Conservation (phyloP, 2,888 invertebrate species). For the Oegoconia quadripuncta region DNA sequence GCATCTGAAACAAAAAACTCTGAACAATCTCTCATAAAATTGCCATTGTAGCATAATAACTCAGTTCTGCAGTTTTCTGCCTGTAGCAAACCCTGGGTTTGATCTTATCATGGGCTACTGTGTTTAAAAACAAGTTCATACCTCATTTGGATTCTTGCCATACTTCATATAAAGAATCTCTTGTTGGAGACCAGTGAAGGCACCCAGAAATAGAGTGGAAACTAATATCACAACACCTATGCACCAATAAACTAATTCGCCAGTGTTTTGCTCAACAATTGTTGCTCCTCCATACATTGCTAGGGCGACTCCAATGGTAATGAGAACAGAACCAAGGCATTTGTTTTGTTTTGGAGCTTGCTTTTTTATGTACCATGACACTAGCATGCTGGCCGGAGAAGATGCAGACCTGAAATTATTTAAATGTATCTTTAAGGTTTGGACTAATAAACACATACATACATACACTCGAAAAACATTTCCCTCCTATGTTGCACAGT, state of each 20-base stretch:
- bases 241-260: slow-evolving; percentile 58
- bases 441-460: no score
- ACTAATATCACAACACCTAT: slow-evolving; percentile 58
- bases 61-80: neutral
- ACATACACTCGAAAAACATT: no score
- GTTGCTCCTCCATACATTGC: slow-evolving; percentile 67
- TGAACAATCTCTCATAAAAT: neutral
- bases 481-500: no score
- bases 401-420: slow-evolving; percentile 67
- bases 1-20: slow-evolving; percentile 53
- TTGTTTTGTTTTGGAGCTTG: slow-evolving; percentile 50
- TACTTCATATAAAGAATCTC: slow-evolving; percentile 60
- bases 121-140: slow-evolving; percentile 16
- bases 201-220: slow-evolving; percentile 56
- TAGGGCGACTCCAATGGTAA: slow-evolving; percentile 55
- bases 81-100: neutral
- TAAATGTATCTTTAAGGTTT: no score
- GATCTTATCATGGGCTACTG: neutral
- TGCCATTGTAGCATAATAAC: no score
- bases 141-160: slow-evolving; percentile 72
- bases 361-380: slow-evolving; percentile 57
- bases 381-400: slow-evolving; percentile 66
- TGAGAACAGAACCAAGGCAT: slow-evolving; percentile 58
- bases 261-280: slow-evolving; percentile 45
- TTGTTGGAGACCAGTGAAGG: slow-evolving; percentile 65